phyloP scores from a whole-genome alignment of 1,140 invertebrate species.

The Drosophila tani region DNA sequence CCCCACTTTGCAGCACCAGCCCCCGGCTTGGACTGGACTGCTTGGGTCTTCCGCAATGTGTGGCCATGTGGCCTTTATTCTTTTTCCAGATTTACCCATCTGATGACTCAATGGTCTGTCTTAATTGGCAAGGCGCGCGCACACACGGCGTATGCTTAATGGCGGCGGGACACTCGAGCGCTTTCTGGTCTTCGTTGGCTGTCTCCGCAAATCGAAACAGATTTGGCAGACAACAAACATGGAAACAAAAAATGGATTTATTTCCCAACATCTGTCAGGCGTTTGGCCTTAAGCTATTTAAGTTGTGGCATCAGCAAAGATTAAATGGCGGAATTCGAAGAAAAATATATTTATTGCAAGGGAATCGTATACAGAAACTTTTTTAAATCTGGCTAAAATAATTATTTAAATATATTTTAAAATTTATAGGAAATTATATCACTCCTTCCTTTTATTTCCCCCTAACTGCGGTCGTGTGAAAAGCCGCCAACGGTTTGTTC shows the following conservation, averaged over 20 bases:
- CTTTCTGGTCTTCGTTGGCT: conserved; percentile 39
- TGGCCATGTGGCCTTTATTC: conserved; percentile 42
- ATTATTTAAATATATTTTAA: too few species aligned
- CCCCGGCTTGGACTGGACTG: neutral
- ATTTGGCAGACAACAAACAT: conserved; percentile 10
- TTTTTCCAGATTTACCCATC: conserved; percentile 10
- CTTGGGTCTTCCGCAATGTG: conserved; percentile 29
- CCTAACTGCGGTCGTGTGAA: conserved; percentile 40
- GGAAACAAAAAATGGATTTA: conserved; percentile 14
- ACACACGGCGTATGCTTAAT: conserved; percentile 52
- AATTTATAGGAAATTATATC: too few species aligned
- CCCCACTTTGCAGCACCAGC: neutral
- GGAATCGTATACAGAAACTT: too few species aligned
- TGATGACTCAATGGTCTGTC: conserved; percentile 55
- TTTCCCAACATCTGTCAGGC: conserved; percentile 29
- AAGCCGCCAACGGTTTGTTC: conserved; percentile 24
- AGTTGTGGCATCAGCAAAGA: conserved; percentile 27
- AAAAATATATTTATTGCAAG: neutral
- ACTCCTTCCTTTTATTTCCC: conserved; percentile 17
- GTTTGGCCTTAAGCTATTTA: conserved; percentile 15
- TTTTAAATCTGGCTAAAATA: neutral
- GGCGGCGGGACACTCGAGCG: conserved; percentile 28
- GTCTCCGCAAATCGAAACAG: conserved; percentile 36
- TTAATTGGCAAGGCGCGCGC: conserved; percentile 48
- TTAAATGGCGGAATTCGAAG: neutral